These are phyloP conservation scores for Bellardia bayeri DNA, from an alignment of 2,888 invertebrate species.

Conservation along the genomic window DNA sequence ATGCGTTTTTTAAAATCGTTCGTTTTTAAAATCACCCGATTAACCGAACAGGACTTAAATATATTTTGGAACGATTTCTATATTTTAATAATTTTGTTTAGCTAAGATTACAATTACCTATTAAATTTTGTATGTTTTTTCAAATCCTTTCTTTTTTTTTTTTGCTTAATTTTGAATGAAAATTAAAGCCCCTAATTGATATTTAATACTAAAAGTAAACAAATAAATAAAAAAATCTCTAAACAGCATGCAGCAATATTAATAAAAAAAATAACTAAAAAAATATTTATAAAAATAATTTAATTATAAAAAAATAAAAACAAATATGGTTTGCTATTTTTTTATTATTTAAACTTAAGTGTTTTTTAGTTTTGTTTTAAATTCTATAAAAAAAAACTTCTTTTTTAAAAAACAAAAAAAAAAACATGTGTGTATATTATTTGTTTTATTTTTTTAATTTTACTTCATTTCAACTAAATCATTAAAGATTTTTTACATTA, in stretches of 20 bases:
- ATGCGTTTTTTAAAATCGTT: too few relatives aligned
- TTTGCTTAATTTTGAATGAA: neutral
- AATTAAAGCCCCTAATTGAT: constrained; percentile 9
- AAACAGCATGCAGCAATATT: constrained; percentile 62
- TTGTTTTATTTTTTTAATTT: constrained; percentile 16
- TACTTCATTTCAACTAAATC: neutral
- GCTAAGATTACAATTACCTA: too few relatives aligned
- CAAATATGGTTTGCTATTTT: constrained; percentile 56
- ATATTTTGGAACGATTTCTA: too few relatives aligned
- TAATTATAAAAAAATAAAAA: constrained; percentile 37
- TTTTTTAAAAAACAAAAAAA: constrained; percentile 34
- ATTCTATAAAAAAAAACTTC: neutral
- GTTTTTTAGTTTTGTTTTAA: constrained; percentile 48
- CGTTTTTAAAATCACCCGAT: too few relatives aligned
- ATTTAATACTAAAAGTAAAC: constrained; percentile 46
- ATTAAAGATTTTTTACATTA: constrained; percentile 3
- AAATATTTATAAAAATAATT: constrained; percentile 42
- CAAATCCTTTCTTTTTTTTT: neutral
- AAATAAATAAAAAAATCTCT: constrained; percentile 15
- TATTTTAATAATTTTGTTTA: too few relatives aligned
- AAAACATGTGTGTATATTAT: constrained; percentile 59
- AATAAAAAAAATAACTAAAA: constrained; percentile 32
- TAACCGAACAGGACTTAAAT: too few relatives aligned
- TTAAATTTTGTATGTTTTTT: neutral
- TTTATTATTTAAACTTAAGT: constrained; percentile 46